Evolutionary conservation across 2,797 vertebrate species (phyloP), one percentile per base, ranked within the genome.

Genomic region (Leptoclinus maculatus): DNA sequence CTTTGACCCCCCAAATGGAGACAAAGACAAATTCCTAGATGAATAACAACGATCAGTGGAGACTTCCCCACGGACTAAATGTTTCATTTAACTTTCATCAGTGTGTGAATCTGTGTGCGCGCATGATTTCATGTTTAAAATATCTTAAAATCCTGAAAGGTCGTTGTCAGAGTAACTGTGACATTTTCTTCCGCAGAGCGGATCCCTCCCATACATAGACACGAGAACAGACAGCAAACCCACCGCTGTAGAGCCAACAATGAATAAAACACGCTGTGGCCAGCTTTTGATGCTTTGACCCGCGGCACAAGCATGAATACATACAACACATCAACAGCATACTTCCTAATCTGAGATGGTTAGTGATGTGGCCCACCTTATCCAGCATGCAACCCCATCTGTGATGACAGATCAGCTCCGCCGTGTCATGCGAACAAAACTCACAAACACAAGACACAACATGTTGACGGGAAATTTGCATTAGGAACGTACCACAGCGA

Each of bases 381-480:
- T 91, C 81, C 76, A 83, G 86, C 84, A 84, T 67, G 91, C 89
- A 92, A 87, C 87, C 91, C 92, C 92, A 92, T 89, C 91, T 94
- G 94, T 93, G 94, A 87, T 91, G 89, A 93, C 92, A 93, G 93
- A 94, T 95, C 91, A 82, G 90, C 92, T 81, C 84, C 86, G 75
- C 90, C 86, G 85, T 94, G 94, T 94, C 87, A 83, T 66, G 88
- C 88, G 86, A 93, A 95, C 94, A 32, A 91, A 95, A 93, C 91
- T 85, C 88, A 83, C 80, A 88, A 91, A 85, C 91, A 82, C 77
- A 36, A 80, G 75, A 87, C 86, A 80, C 81, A 87, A 88, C 79
- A 83, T 87, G 88, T 80, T 83, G 88, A 87, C 60, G 47, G 78
- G 10, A 75, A 90, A 95, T 96, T 95, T 92, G 93, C 95, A 95